Evolutionary conservation across 2,797 vertebrate species (phyloP).

Genomic region (Cirrhinus molitorella): DNA sequence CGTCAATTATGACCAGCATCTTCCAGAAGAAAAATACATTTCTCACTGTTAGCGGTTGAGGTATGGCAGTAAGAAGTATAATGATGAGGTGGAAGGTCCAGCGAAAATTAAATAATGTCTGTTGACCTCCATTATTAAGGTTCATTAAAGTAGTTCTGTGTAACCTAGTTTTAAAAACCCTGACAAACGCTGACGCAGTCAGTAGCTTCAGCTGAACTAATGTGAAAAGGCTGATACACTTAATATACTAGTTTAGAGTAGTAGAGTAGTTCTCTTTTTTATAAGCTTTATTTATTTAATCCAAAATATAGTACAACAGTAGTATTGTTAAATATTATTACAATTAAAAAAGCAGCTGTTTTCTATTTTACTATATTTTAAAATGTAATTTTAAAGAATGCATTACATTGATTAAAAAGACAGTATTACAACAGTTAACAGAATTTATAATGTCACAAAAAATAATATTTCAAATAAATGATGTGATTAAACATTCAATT

Average conservation of each 20-base stretch:
- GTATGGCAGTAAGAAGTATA: slow-evolving; percentile 44
- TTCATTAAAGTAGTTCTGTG: slow-evolving; percentile 33
- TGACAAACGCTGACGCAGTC: slow-evolving; percentile 26
- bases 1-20: slow-evolving; percentile 49
- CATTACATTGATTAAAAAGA: background rate
- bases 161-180: slow-evolving; percentile 29
- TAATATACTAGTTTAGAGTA: slow-evolving; percentile 15
- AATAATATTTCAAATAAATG: background rate
- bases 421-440: background rate
- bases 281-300: background rate
- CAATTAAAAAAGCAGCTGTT: background rate
- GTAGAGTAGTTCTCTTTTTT: background rate
- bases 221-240: slow-evolving; percentile 27
- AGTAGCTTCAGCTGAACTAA: slow-evolving; percentile 24
- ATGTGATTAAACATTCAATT: background rate
- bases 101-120: slow-evolving; percentile 37
- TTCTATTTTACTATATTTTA: background rate
- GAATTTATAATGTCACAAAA: background rate
- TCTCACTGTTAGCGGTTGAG: slow-evolving; percentile 50
- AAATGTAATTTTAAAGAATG: background rate
- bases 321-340: background rate
- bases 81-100: slow-evolving; percentile 38
- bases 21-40: slow-evolving; percentile 52
- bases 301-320: background rate
- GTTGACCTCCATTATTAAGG: slow-evolving; percentile 42